Percentiles rank a stretch among this genome's conserved stretches.
phyloP scores from a whole-genome alignment of 1,140 invertebrate genomes.

The Lepeophtheirus salmonis region DNA sequence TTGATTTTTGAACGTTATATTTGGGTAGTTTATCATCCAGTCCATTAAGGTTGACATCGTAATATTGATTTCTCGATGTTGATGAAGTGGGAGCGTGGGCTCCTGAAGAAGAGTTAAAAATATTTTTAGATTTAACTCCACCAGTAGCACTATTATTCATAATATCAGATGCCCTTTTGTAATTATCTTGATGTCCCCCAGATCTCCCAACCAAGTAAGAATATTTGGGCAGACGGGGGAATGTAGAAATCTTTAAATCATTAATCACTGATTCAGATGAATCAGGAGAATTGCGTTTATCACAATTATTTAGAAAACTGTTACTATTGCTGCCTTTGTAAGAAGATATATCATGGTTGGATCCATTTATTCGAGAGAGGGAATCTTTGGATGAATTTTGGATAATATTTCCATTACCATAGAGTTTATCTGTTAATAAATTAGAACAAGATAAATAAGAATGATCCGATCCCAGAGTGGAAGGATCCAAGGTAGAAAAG shows the following conservation, averaged over 20 bases:
- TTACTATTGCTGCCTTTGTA: background rate
- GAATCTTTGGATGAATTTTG: background rate
- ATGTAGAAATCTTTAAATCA: background rate
- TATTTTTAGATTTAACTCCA: background rate
- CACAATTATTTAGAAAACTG: background rate
- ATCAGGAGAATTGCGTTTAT: background rate
- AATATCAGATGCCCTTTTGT: background rate
- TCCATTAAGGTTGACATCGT: too few species aligned
- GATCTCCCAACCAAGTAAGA: conserved; percentile 5
- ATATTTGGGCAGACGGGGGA: conserved; percentile 5
- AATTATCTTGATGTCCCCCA: background rate
- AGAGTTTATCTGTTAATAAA: background rate
- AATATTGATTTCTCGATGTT: too few species aligned
- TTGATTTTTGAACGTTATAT: too few species aligned
- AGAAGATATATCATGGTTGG: background rate
- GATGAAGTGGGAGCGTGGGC: background rate
- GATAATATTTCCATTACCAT: background rate
- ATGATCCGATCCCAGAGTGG: background rate
- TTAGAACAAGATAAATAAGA: background rate
- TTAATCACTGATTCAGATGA: background rate
- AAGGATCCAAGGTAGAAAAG: background rate
- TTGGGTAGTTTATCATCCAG: too few species aligned
- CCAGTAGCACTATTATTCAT: background rate
- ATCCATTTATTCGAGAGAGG: background rate
- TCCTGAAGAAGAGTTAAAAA: background rate